Percentiles rank a stretch among this genome's conserved stretches.
Evolutionary conservation across 2,113 vertebrate species (phyloP).

Genomic region (Pontoporia blainvillei): DNA sequence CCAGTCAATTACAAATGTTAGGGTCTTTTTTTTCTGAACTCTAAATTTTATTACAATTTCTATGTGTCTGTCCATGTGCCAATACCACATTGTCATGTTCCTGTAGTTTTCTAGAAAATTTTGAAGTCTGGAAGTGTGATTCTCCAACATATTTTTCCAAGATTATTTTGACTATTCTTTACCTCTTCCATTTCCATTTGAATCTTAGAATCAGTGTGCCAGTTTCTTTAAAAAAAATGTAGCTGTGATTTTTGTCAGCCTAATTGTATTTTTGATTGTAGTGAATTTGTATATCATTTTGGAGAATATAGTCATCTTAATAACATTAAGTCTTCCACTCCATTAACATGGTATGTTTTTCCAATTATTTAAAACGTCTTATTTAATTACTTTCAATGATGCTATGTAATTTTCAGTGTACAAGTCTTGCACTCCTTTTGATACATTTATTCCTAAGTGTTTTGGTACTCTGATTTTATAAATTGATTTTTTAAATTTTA

Average conservation of each 20-base stretch:
- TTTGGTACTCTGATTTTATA: not conserved
- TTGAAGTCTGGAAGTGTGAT: not conserved
- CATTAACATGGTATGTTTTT: not conserved
- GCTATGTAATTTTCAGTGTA: not conserved
- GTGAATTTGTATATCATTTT: not conserved
- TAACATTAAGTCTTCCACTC: not conserved
- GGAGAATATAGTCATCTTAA: not conserved
- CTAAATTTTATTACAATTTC: not conserved
- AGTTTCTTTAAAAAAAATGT: not conserved
- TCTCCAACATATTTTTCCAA: not conserved
- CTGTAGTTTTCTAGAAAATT: not conserved
- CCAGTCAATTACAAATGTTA: not conserved
- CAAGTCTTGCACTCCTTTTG: not conserved
- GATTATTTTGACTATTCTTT: not conserved
- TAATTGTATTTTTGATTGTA: not conserved
- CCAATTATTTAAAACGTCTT: not conserved
- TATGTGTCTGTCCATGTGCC: not conserved
- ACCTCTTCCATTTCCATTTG: not conserved
- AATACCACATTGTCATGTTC: not conserved
- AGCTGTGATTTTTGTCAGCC: not conserved
- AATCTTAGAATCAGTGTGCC: not conserved
- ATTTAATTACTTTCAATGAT: not conserved
- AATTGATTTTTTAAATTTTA: not conserved
- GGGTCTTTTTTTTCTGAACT: not conserved
- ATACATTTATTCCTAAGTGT: not conserved